Conservation (phyloP, 2,113 vertebrate species). For the Hepsetus odoe region DNA sequence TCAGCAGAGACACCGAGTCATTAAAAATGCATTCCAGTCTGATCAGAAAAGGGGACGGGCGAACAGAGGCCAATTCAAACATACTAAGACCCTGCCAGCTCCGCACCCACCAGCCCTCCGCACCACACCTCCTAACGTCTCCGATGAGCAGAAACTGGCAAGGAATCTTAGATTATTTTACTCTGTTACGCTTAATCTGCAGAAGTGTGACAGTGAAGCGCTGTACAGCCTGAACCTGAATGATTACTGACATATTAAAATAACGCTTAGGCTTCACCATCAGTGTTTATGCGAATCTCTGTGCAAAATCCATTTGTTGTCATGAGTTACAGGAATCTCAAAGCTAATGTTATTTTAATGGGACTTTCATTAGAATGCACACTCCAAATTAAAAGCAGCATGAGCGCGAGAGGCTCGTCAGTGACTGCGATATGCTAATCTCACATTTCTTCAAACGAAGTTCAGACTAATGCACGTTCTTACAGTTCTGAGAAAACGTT, state of each 20-base stretch:
- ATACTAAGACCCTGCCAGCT: background rate
- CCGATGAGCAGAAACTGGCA: too few species aligned
- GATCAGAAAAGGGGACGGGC: constrained; percentile 61
- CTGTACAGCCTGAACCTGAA: background rate
- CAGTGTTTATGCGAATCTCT: constrained; percentile 25
- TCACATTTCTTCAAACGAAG: background rate
- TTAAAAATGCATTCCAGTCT: constrained; percentile 70
- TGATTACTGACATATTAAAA: background rate
- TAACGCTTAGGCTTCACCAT: background rate
- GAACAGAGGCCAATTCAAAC: constrained; percentile 47
- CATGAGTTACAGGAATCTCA: constrained; percentile 17
- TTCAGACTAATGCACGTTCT: background rate
- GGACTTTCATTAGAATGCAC: constrained; percentile 27
- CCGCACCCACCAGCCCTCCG: background rate
- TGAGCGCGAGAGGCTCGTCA: background rate
- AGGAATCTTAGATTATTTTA: too few species aligned
- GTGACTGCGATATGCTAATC: background rate
- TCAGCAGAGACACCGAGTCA: constrained; percentile 60
- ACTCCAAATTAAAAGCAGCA: constrained; percentile 23
- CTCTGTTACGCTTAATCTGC: too few species aligned
- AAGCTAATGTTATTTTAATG: constrained; percentile 39
- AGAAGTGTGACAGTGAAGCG: background rate
- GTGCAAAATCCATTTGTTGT: constrained; percentile 33
- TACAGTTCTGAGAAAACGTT: background rate
- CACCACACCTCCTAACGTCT: too few species aligned